Evolutionary conservation across 2,797 vertebrate species (phyloP), one percentile per base, ranked within the genome.

Genomic region (Ammospiza maritima): DNA sequence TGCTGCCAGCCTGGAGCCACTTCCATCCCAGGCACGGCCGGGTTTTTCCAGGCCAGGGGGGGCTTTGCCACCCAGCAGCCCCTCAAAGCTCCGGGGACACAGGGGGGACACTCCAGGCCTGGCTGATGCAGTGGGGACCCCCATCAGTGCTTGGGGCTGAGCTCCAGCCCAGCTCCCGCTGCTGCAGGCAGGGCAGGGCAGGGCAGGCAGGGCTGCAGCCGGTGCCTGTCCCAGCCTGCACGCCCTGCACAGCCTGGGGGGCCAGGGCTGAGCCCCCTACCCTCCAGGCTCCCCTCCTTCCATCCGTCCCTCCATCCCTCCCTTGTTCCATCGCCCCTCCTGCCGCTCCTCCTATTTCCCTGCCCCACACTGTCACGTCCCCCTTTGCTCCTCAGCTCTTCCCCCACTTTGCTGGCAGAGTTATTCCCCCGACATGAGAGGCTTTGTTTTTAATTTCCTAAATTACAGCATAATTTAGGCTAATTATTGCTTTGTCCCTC

Each of bases 371-470:
- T n/a, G 38, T 77, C 91, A 72, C 56, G 1, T 90, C 80, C 84
- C 90, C 61, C 54, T 75, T 54, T 36, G 77, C 89, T 69, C 89
- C 75, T 47, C 76, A 50, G 81, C 86, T 89, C 90, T 85, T 60
- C 51, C 92, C 81, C 76, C 50, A 48, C 26, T 54, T 61, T 75
- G 34, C 85, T 88, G 94, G 89, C 95, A 73, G 34, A 29, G 85
- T 32, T 89, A 50, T 71, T 90, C 66, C 77, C 64, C 92, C 42
- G 57, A 89, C 94, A 90, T 95, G 94, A 91, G 91, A 96, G 92
- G 89, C 92, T 97, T 97, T 96, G 95, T 96, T 96, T 96, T 96
- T 96, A 96, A 97, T 97, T 96, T 96, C 95, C 94, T 96, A 97
- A 97, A 97, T 97, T 97, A 97, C 92, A 95, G 96, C 95, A 96